These are phyloP conservation scores for Cerceris ruficornis DNA, from an alignment of 2,888 invertebrate genomes.

Conservation along the genomic window DNA sequence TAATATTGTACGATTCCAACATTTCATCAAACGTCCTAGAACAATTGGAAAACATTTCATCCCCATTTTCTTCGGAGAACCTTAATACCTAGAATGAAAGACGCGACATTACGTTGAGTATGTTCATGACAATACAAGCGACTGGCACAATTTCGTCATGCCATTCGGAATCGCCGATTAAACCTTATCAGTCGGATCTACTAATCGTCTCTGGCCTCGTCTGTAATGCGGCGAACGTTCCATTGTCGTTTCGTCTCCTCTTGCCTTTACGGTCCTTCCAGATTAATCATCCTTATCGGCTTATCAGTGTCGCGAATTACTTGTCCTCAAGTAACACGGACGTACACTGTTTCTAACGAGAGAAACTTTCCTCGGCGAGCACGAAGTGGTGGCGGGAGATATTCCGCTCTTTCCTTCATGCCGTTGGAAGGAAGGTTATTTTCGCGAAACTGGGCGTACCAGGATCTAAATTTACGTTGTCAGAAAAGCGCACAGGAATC, in stretches of 20 bases:
- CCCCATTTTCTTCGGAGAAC: too few species aligned
- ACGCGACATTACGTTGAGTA: neutral
- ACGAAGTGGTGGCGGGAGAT: neutral
- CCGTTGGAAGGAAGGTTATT: slow-evolving; percentile 26
- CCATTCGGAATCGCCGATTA: neutral
- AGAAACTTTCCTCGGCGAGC: neutral
- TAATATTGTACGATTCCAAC: too few species aligned
- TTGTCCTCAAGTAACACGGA: neutral
- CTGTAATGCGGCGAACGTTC: neutral
- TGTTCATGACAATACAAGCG: neutral
- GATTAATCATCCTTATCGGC: slow-evolving; percentile 34
- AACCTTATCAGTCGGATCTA: neutral
- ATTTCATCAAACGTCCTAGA: too few species aligned
- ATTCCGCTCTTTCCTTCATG: slow-evolving; percentile 21
- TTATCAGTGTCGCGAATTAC: slow-evolving; percentile 24
- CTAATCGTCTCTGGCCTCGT: neutral
- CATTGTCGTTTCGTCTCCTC: neutral
- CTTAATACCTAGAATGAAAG: neutral
- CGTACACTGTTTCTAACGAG: too few species aligned
- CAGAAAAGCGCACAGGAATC: slow-evolving; percentile 64
- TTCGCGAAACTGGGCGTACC: slow-evolving; percentile 50
- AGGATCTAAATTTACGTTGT: slow-evolving; percentile 68
- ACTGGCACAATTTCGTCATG: neutral
- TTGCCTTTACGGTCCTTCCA: neutral
- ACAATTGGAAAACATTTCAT: too few species aligned